phyloP scores from a whole-genome alignment of 2,113 vertebrate species.

The Corythaixoides concolor region DNA sequence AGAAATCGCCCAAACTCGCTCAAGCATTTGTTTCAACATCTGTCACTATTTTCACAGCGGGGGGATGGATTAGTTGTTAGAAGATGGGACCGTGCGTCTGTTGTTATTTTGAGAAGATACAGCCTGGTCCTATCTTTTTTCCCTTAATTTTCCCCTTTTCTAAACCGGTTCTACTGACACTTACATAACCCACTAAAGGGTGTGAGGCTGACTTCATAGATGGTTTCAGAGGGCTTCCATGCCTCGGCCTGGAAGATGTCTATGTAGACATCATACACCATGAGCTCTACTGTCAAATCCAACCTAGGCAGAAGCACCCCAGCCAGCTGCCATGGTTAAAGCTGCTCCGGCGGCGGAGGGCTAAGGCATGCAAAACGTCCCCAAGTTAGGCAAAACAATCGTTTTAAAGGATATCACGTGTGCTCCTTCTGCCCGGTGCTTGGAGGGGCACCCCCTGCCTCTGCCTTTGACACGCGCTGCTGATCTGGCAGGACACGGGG shows the following conservation, averaged over 20 bases:
- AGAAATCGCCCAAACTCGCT: neutral
- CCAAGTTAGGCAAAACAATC: neutral
- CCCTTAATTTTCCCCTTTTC: neutral
- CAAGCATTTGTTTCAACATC: conserved; percentile 44
- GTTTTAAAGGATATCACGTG: neutral
- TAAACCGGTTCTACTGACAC: neutral
- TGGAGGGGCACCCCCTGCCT: neutral
- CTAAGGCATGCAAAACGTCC: neutral
- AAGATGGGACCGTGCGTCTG: neutral
- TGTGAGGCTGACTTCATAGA: neutral
- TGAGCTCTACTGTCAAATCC: neutral
- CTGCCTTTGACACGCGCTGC: neutral
- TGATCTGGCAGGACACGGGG: neutral
- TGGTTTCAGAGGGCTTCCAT: neutral
- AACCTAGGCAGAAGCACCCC: neutral
- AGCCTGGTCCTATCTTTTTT: neutral
- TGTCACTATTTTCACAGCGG: conserved; percentile 17
- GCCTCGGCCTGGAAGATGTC: neutral
- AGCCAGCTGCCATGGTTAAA: neutral
- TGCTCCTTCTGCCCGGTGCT: neutral
- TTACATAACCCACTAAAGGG: conserved; percentile 4
- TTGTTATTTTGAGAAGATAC: conserved; percentile 22
- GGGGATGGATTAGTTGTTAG: neutral
- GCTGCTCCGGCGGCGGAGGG: neutral
- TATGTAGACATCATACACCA: neutral